Evolutionary conservation across 2,888 invertebrate genomes (phyloP), one percentile per base, ranked within the genome.

Genomic region (Sisyra terminalis): DNA sequence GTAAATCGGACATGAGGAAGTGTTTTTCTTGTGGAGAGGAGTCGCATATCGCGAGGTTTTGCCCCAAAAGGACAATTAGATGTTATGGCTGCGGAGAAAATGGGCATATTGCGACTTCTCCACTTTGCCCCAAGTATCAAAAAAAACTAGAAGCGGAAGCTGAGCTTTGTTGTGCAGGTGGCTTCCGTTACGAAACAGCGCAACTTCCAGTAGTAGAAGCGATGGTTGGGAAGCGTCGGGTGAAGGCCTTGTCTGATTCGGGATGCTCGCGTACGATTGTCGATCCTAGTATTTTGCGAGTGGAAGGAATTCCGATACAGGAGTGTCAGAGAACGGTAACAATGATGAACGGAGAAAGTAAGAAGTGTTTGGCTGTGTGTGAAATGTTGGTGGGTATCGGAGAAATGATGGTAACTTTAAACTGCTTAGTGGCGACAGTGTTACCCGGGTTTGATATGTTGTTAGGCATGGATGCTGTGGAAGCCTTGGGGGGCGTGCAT

Each of bases 381-480:
- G n/a, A 56, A 57, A 45, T 41, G 57, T 8, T 58, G 58, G 45
- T 55, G 29, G 13, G 16, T 17, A 18, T 39, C 13, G 24, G 24
- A 9, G 17, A 24, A 18, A 24, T 13, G 11, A 24, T 13, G 24
- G 16, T 39, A 39, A 39, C 24, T 14, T 39, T 17, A 13, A 17
- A 39, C 24, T 24, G 17, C 24, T 24, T 39, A 13, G 17, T 17
- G 13, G 39, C 17, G 24, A 24, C 9, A 3, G 17, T 39, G 18
- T 17, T 18, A 24, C 24, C 39, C 11, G 24, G 13, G 24, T 39
- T 16, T 18, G 39, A 39, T 18, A 17, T 18, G 17, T n/a, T 17
- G n/a, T 10, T 39, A 24, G 39, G 18, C 39, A 17, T 18, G 39
- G 17, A 39, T 24, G 18, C 55, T 54, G 36, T 52, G 55, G 46